Evolutionary conservation across 2,113 vertebrate species (phyloP), one percentile per base, ranked within the genome.

Genomic region (Nannospalax galili): DNA sequence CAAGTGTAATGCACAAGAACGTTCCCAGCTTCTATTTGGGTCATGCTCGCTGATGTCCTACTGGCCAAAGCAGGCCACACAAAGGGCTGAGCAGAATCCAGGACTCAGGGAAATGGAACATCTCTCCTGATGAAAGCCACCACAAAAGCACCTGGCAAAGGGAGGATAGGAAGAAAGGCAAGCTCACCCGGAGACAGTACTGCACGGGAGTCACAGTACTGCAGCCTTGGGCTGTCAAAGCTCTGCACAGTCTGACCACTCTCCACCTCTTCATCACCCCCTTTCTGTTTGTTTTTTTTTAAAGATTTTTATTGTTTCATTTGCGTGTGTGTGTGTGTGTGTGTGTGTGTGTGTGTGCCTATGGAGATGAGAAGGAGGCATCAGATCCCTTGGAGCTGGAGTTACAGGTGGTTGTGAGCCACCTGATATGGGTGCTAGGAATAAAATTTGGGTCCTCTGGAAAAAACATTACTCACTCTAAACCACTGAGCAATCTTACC

Each of bases 81-180:
- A 22, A 0, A 15, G 28, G 12, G 7, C 19, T 45, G 78, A 12
- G 14, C 0, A 9, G 78, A 84, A 20, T 15, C 70, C 48, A 67
- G 70, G 2, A 16, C n/a, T 8, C 58, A 20, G 32, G 79, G 42
- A 88, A 78, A 56, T 14, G n/a, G 22, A 11, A 30, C 40, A 28
- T 37, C 37, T 1, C n/a, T 72, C 30, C 82, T 88, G 20, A 37
- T 26, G 32, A 73, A 10, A 70, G 24, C 0, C 24, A 24, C 32
- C 37, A 12, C 22, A 74, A 32, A 48, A 17, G 9, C 7, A 2
- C 11, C 3, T 15, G 24, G 26, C 20, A 40, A 52, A 62, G 20
- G 28, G 3, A 24, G 1, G 22, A 24, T 32, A 1, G 15, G 19
- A 40, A n/a, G 45, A 58, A n/a, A 19, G 8, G 26, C 0, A 52